Evolutionary conservation across 2,888 invertebrate species (phyloP), one percentile per base, ranked within the genome.

Genomic region (Cantharis lateralis): DNA sequence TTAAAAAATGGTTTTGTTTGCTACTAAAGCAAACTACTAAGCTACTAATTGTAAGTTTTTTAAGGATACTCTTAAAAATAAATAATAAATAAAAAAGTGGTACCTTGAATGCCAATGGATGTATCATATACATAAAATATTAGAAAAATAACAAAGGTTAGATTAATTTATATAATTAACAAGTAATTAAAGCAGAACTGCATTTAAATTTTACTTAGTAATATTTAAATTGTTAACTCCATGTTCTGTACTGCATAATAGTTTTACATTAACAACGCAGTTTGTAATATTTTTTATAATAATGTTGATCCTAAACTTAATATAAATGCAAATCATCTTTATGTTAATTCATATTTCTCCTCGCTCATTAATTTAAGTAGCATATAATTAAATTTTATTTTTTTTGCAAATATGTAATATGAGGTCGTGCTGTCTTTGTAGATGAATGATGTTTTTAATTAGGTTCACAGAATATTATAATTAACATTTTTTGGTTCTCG

Each of bases 361-460:
- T 88, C 86, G 86, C 91, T 91, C 92, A 91, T 91, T 91, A 90
- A 91, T 91, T 91, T 92, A 92, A 92, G 91, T 91, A 92, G 91
- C 91, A 91, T 90, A 91, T 92, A 92, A 92, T 92, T 92, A 91
- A 91, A 91, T 92, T 92, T 91, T 87, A 87, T 85, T 83, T 81
- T 87, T 87, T 84, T 83, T 82, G 86, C 84, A 85, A 87, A 87
- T 87, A 87, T 85, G 85, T 85, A 86, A 84, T 85, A 84, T 81
- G 82, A 84, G 83, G 83, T 82, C 81, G 79, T 77, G 78, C 81
- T 78, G 82, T 81, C 78, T 81, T 80, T 81, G 81, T 80, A 86
- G 85, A 86, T 86, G 85, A 84, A 86, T 86, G 86, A 83, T 83
- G 83, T 80, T 84, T 83, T 85, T 86, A 85, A 85, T 86, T 86